Evolutionary conservation across 2,113 vertebrate species (phyloP).

Genomic region (Dicerorhinus sumatrensis): DNA sequence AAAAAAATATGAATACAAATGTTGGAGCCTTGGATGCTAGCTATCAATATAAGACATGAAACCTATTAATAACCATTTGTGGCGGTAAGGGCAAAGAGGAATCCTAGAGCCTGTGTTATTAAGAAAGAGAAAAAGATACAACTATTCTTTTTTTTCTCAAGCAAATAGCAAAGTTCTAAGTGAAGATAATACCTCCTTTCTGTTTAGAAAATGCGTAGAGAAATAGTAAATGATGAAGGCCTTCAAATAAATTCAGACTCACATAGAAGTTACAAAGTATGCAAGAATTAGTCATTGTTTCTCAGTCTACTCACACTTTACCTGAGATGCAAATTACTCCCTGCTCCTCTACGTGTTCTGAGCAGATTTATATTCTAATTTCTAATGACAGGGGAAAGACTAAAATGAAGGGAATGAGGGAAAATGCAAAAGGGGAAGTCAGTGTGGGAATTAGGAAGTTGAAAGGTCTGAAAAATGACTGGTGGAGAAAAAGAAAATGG

Average conservation of each 20-base stretch:
- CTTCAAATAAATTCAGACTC: slow-evolving; percentile 36
- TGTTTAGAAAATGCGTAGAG: slow-evolving; percentile 58
- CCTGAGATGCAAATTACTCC: slow-evolving; percentile 56
- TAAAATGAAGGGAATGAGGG: neutral
- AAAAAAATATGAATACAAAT: neutral
- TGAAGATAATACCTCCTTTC: slow-evolving; percentile 5
- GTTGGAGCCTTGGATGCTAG: neutral
- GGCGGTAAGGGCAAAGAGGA: neutral
- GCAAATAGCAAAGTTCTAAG: slow-evolving; percentile 55
- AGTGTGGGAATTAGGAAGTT: neutral
- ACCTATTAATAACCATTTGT: slow-evolving; percentile 35
- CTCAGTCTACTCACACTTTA: slow-evolving; percentile 43
- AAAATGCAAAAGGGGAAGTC: neutral
- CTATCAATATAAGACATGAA: neutral
- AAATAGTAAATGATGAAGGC: slow-evolving; percentile 55
- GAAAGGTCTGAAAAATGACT: neutral
- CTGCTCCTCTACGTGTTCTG: slow-evolving; percentile 6
- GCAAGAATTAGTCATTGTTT: slow-evolving; percentile 25
- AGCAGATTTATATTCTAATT: neutral
- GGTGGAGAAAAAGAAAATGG: neutral
- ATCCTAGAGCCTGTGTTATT: no score
- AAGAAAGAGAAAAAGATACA: neutral
- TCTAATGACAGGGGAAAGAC: slow-evolving; percentile 13
- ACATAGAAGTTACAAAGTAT: slow-evolving; percentile 23
- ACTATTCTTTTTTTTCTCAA: slow-evolving; percentile 17